Evolutionary conservation across 2,797 vertebrate species (phyloP), one percentile per base, ranked within the genome.

Genomic region (Okamejei kenojei): DNA sequence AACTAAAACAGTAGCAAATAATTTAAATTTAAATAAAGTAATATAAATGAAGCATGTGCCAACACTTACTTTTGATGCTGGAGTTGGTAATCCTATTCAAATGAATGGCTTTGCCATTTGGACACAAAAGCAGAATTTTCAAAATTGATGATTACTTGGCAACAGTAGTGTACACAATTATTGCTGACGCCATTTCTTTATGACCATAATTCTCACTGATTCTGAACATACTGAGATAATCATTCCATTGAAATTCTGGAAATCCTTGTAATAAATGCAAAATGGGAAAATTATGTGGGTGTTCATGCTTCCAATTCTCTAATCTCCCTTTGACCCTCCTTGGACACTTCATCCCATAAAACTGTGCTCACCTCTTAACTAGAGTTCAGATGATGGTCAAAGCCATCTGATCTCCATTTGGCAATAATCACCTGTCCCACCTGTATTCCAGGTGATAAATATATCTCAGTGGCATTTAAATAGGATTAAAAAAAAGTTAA

Each of bases 81-180:
- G 13, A 68, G 17, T 68, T 68, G 65, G 65, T 68, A 68, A 68
- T 68, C 65, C 65, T 68, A 68, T 68, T 68, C 65, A 68, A 68
- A 68, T 68, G 1, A 68, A 68, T 68, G 65, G 17, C 10, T 68
- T 68, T 68, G 65, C 10, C 17, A 17, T 68, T 68, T 68, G 4
- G 4, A 54, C 45, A 54, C 6, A 5, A 54, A 54, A 5, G 45
- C 45, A 61, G 54, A 58, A n/a, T 35, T 68, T 90, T 90, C 23
- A 35, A 91, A 92, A 68, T 19, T 76, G 73, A 76, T 73, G 23
- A 73, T 45, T 90, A 90, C 73, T 90, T 90, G 71, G n/a, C 19
- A 38, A 19, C 11, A 23, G 68, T 65, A 38, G 26, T 54, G 2
- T 54, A 74, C 38, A 92, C 54, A 76, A 92, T 76, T 7, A 54